Conservation (phyloP, 2,797 vertebrate species). For the Paramormyrops hopkinsi region DNA sequence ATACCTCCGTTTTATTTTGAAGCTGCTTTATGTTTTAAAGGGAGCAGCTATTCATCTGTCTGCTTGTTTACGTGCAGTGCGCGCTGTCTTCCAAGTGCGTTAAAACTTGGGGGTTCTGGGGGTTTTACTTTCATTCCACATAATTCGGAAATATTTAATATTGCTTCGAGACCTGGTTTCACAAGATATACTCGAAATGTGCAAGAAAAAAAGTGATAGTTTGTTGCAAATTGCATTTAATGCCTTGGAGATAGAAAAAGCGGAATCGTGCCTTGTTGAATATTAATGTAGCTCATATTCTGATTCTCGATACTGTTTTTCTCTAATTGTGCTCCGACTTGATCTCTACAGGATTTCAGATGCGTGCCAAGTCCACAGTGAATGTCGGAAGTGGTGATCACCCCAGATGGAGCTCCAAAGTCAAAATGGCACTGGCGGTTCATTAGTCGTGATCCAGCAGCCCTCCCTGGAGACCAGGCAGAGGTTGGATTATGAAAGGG, state of each 20-base stretch:
- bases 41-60: not conserved
- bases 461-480: conserved; percentile 76
- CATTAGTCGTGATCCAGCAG: conserved; percentile 82
- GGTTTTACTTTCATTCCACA: not conserved
- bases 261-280: not conserved
- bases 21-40: not conserved
- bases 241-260: not conserved
- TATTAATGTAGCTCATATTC: not conserved
- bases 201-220: not conserved
- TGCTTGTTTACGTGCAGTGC: not conserved
- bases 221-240: not conserved
- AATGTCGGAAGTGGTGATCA: conserved; percentile 81
- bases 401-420: conserved; percentile 92
- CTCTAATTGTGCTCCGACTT: conserved; percentile 23
- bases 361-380: conserved; percentile 84
- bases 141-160: not conserved
- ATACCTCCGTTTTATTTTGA: not conserved
- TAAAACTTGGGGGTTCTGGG: not conserved
- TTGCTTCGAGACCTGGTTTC: not conserved
- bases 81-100: not conserved
- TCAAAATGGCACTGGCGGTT: conserved; percentile 79
- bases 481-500: conserved; percentile 78
- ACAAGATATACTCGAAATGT: not conserved
- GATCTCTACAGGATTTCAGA: conserved; percentile 76
- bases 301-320: not conserved